Evolutionary conservation across 2,113 vertebrate genomes (phyloP).

Genomic region (Alaudala cheleensis): DNA sequence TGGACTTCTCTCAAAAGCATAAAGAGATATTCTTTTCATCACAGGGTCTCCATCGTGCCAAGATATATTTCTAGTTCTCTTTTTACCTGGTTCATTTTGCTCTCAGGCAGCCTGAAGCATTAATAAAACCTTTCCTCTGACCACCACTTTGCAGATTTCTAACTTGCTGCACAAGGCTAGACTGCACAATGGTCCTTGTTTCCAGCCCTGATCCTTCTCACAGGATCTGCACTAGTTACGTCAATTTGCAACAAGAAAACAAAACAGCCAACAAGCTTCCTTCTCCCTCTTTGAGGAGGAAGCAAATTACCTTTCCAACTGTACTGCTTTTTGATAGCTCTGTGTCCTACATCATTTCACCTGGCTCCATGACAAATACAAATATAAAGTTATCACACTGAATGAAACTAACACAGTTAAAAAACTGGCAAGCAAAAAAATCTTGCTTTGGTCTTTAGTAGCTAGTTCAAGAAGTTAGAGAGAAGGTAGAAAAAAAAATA

Average conservation of each 20-base stretch:
- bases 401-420: background rate
- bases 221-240: background rate
- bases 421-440: background rate
- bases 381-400: background rate
- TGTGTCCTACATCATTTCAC: background rate
- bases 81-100: background rate
- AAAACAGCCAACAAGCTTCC: background rate
- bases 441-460: background rate
- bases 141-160: background rate
- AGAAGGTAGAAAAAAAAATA: background rate
- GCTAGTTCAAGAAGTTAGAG: background rate
- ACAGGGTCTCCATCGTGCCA: background rate
- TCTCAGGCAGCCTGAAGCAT: background rate
- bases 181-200: background rate
- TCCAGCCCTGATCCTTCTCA: slow-evolving; percentile 11
- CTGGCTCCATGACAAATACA: background rate
- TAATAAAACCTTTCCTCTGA: background rate
- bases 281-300: background rate
- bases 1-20: background rate
- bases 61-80: background rate
- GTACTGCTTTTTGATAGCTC: background rate
- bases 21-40: background rate
- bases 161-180: background rate
- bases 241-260: background rate
- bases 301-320: background rate